These are phyloP conservation scores for Iselma pallidipennis DNA, from an alignment of 2,888 invertebrate species.

Conservation along the genomic window DNA sequence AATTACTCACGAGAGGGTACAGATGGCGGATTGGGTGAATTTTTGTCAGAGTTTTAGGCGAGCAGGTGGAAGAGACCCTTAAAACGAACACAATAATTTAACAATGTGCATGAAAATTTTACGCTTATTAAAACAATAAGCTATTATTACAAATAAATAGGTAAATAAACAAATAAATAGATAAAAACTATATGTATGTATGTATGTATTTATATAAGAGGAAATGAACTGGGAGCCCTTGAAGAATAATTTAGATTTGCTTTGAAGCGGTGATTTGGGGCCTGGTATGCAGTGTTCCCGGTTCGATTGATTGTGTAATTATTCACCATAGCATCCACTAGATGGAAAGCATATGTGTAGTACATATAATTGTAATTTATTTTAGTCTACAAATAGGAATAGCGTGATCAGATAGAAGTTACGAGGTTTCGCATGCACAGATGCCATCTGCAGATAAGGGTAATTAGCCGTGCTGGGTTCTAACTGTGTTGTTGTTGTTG, in stretches of 20 bases:
- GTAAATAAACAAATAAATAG: not conserved
- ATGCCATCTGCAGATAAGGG: slow-evolving; percentile 44
- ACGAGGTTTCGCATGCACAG: slow-evolving; percentile 43
- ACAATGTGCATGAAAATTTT: not conserved
- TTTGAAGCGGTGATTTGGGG: slow-evolving; percentile 9
- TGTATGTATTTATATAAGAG: not conserved
- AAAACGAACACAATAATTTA: not conserved
- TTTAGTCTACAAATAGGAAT: slow-evolving; percentile 43
- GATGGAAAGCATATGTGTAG: slow-evolving; percentile 26
- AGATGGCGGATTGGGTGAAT: slow-evolving; percentile 1
- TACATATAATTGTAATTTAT: slow-evolving; percentile 42
- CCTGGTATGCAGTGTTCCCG: slow-evolving; percentile 2
- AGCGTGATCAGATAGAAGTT: slow-evolving; percentile 44
- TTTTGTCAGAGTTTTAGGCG: not conserved
- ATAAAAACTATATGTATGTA: not conserved
- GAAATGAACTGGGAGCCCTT: not conserved
- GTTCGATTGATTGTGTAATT: slow-evolving; percentile 18
- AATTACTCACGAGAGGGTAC: slow-evolving; percentile 6
- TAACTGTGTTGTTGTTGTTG: slow-evolving; percentile 29
- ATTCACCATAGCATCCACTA: slow-evolving; percentile 18
- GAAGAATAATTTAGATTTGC: not conserved
- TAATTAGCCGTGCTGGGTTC: slow-evolving; percentile 42
- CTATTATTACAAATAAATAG: not conserved
- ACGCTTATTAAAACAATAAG: not conserved
- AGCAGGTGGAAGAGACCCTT: not conserved